Conservation (phyloP, 2,113 vertebrate species). For the Saccopteryx bilineata region DNA sequence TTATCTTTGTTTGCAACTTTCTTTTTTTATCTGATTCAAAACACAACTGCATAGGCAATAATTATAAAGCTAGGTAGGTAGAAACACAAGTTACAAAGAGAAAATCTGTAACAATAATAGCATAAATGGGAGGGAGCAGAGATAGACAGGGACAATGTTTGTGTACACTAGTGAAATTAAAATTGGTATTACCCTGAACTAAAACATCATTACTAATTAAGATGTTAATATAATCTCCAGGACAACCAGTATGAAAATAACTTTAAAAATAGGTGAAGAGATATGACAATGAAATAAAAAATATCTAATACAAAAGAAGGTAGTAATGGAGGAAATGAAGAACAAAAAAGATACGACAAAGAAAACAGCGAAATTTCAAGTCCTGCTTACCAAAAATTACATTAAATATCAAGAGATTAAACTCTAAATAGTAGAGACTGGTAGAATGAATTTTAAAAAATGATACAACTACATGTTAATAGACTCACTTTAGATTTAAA, state of each 20-base stretch:
- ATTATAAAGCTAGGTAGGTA: background rate
- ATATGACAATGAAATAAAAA: background rate
- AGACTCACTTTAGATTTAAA: background rate
- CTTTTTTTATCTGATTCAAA: background rate
- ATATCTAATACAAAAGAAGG: background rate
- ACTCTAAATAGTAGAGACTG: background rate
- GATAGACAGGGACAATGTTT: background rate
- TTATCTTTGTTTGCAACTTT: background rate
- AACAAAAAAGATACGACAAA: background rate
- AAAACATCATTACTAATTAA: background rate
- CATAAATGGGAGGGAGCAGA: background rate
- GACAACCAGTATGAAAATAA: constrained; percentile 13
- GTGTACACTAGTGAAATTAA: background rate
- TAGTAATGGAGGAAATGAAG: background rate
- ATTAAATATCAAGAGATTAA: background rate
- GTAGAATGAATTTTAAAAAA: background rate
- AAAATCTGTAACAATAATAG: background rate
- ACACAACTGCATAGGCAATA: background rate
- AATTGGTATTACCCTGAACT: background rate
- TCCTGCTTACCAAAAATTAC: background rate
- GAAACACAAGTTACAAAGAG: background rate
- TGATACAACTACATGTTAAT: background rate
- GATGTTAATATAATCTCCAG: background rate
- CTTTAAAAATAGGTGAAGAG: background rate
- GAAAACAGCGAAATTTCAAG: background rate